Conservation (phyloP, 1,140 invertebrate species). For the Bombus turneri region DNA sequence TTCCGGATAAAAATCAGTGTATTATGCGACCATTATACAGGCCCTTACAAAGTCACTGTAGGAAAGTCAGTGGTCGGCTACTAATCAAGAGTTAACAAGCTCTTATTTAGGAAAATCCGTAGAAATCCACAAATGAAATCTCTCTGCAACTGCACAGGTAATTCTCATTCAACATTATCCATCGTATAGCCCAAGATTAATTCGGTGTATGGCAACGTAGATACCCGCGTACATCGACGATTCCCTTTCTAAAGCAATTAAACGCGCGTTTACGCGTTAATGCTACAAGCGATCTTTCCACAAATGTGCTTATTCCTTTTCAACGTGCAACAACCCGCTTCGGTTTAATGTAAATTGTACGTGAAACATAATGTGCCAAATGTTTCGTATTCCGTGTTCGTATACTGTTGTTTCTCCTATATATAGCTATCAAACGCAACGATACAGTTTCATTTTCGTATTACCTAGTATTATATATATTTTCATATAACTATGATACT, state of each 20-base stretch:
- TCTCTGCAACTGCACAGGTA: neutral
- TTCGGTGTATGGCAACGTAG: neutral
- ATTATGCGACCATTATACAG: no score
- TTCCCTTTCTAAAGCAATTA: slow-evolving; percentile 24
- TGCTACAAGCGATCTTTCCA: slow-evolving; percentile 2
- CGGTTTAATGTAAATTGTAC: slow-evolving; percentile 18
- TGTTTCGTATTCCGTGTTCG: neutral
- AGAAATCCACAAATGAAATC: neutral
- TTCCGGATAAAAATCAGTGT: no score
- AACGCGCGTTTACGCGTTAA: neutral
- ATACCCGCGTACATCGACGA: neutral
- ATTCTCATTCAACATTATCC: neutral
- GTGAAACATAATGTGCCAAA: slow-evolving; percentile 8
- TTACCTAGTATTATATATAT: neutral
- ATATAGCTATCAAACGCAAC: neutral
- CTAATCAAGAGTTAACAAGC: neutral
- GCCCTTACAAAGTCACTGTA: neutral
- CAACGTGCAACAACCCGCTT: neutral
- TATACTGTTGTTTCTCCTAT: neutral
- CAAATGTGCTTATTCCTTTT: neutral
- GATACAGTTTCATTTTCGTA: slow-evolving; percentile 6
- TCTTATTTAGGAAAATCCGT: no score
- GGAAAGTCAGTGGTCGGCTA: neutral
- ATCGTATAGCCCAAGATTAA: slow-evolving; percentile 4
- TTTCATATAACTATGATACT: no score